phyloP scores from a whole-genome alignment of 1,140 invertebrate species.

The Aethina tumida region DNA sequence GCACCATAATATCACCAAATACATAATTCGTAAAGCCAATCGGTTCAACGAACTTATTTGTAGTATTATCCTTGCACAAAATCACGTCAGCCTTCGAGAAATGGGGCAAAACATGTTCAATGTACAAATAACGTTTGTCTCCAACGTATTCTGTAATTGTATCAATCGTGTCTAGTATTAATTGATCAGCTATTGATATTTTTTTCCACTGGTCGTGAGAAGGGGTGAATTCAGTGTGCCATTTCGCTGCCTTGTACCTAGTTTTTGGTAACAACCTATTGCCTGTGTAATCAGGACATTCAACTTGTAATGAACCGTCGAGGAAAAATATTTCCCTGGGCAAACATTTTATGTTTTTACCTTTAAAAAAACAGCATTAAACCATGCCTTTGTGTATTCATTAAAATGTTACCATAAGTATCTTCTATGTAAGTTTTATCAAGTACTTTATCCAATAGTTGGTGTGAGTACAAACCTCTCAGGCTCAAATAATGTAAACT shows the following conservation, averaged over 20 bases:
- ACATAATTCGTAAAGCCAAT: constrained; percentile 31
- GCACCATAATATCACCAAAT: constrained; percentile 37
- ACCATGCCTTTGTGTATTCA: not conserved
- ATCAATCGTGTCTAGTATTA: constrained; percentile 38
- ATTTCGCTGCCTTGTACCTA: constrained; percentile 36
- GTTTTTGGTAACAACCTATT: constrained; percentile 35
- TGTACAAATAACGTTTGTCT: constrained; percentile 34
- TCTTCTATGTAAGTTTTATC: constrained; percentile 36
- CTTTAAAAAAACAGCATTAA: constrained; percentile 4
- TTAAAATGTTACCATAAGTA: constrained; percentile 31
- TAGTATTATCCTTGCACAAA: constrained; percentile 39
- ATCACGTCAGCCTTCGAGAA: constrained; percentile 43
- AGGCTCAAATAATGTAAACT: constrained; percentile 41
- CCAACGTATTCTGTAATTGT: constrained; percentile 28
- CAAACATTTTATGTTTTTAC: constrained; percentile 12
- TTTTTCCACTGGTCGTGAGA: constrained; percentile 33
- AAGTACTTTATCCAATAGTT: constrained; percentile 40
- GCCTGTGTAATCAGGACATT: constrained; percentile 46
- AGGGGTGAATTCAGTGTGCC: constrained; percentile 38
- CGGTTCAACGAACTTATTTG: constrained; percentile 32
- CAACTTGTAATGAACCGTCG: constrained; percentile 43
- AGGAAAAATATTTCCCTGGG: constrained; percentile 44
- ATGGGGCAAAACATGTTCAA: constrained; percentile 47
- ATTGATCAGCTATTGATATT: constrained; percentile 34
- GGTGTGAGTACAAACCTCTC: constrained; percentile 38